Evolutionary conservation across 2,113 vertebrate species (phyloP).

Genomic region (Butorides virescens): DNA sequence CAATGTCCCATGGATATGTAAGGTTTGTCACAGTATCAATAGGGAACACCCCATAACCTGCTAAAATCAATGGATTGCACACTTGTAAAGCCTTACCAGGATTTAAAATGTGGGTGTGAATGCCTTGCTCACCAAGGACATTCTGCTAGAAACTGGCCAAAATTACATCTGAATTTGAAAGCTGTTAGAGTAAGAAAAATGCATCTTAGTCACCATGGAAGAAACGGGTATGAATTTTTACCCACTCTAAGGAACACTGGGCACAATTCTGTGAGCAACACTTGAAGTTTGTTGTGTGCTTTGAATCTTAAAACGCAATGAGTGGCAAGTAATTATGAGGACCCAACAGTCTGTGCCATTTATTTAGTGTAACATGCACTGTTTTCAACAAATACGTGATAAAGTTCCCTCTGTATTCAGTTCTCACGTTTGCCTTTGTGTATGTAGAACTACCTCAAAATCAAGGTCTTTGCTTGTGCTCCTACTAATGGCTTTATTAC

Average conservation of each 20-base stretch:
- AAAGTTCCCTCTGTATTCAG: not conserved
- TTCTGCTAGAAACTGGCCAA: not conserved
- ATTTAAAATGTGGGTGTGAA: not conserved
- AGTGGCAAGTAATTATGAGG: not conserved
- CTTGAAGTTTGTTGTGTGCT: not conserved
- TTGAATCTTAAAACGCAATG: not conserved
- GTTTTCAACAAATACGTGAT: not conserved
- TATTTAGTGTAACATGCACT: not conserved
- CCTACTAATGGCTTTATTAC: not conserved
- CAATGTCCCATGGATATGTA: accelerated
- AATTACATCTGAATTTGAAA: not conserved
- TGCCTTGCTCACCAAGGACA: not conserved
- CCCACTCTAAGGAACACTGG: not conserved
- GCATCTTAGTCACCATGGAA: not conserved
- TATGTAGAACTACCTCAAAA: not conserved
- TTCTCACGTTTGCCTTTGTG: not conserved
- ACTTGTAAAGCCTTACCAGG: not conserved
- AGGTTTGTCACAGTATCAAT: not conserved
- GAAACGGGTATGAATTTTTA: not conserved
- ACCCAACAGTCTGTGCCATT: not conserved
- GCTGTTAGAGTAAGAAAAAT: not conserved
- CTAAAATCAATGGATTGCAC: not conserved
- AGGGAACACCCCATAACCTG: not conserved
- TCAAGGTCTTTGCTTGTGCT: not conserved
- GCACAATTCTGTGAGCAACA: not conserved